Base-by-base conservation (phyloP, 2,797 vertebrate species). In the Pygocentrus nattereri region DNA sequence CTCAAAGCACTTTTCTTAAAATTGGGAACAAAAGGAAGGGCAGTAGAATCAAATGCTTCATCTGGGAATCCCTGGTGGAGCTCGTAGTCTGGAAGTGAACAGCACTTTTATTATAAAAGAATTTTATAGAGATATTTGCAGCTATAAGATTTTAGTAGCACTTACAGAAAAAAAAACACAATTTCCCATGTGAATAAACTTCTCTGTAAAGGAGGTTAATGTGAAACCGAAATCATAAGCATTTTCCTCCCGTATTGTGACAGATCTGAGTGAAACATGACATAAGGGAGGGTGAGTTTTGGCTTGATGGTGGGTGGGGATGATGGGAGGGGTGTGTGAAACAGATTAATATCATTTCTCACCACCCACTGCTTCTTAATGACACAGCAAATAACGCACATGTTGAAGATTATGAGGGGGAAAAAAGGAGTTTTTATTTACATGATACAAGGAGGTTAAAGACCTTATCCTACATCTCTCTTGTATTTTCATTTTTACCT, bases 21-120 rank as follows among this genome's bases (percentile, higher is more conserved):
- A 79, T 13, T 41, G 6, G 52, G 23, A 76, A 49, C 41, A 61
- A 64, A 76, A 65, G 52, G n/a, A 67, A 64, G 13, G n/a, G 21
- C 13, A 52, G 27, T 2, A 41, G 44, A 76, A 75, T 75, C 67
- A 76, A 76, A 44, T 19, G 74, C 47, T 71, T 56, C 54, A 74
- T 58, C 71, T 58, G 5, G 8, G 52, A 38, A 58, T 74, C 52
- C 52, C 71, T 74, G 25, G 52, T 31, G 31, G 8, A 27, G 47
- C 19, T 27, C 44, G 11, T 13, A n/a, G 4, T 21, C 27, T 34
- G 25, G 10, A 72, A 21, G 34, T n/a, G 49, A 67, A 31, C 34
- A 41, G 64, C n/a, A 19, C 12, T 31, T 31, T 31, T 21, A n/a
- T n/a, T n/a, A n/a, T n/a, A n/a, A n/a, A n/a, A 21, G 16, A 65